These are phyloP conservation scores for Plebejus melissa DNA, from an alignment of 2,888 invertebrate species.

Conservation along the genomic window DNA sequence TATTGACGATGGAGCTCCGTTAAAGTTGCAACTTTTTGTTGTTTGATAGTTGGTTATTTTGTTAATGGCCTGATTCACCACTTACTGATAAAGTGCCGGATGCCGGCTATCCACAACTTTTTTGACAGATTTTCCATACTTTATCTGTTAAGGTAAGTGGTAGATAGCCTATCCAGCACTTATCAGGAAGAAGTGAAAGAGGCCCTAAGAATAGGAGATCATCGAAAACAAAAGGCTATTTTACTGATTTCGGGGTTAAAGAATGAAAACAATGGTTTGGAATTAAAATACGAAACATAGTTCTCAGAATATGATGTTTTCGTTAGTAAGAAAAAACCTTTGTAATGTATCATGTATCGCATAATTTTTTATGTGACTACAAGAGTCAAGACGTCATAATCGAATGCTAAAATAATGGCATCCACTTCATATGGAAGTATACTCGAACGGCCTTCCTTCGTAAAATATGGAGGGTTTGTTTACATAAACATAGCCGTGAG, in stretches of 20 bases:
- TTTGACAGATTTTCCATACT: too few relatives aligned
- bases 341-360: neutral
- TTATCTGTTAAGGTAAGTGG: too few relatives aligned
- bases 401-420: neutral
- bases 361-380: neutral
- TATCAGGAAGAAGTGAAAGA: too few relatives aligned
- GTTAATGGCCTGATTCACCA: neutral
- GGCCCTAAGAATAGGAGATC: neutral
- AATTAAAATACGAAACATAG: neutral
- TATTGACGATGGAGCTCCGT: neutral
- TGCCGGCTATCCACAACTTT: too few relatives aligned
- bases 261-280: neutral
- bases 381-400: neutral
- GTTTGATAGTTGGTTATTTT: neutral
- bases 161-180: too few relatives aligned
- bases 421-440: neutral
- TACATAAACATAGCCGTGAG: neutral
- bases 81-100: too few relatives aligned
- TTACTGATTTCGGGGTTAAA: neutral
- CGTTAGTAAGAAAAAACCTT: neutral
- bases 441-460: neutral
- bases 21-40: neutral
- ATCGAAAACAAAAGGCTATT: neutral
- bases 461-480: constrained; percentile 12
- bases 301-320: neutral